A percentile compares a stretch with the other conserved stretches of the same genome.
phyloP scores from a whole-genome alignment of 2,888 invertebrate species.

The Polyploca ridens region DNA sequence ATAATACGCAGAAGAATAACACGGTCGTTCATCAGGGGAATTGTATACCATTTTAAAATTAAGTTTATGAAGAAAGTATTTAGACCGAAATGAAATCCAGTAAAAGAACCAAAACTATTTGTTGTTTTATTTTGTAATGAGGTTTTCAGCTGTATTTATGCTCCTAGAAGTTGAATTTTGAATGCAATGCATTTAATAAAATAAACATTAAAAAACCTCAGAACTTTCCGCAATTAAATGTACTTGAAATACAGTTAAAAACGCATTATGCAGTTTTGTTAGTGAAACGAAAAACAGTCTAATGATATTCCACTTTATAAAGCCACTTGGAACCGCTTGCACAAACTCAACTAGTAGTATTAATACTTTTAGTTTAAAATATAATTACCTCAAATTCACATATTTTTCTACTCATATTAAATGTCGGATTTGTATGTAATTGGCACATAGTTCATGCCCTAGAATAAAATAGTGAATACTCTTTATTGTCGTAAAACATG shows the following conservation, averaged over 20 bases:
- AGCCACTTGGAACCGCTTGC: background rate
- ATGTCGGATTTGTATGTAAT: no score
- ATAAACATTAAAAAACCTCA: conserved; percentile 26
- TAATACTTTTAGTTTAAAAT: background rate
- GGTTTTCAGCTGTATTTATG: no score
- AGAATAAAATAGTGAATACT: no score
- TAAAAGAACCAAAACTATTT: conserved; percentile 21
- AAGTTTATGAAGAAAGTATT: background rate
- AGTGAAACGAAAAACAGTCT: conserved; percentile 21
- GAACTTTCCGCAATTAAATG: conserved; percentile 30
- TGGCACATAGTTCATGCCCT: no score
- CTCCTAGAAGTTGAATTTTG: no score
- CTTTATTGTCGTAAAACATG: no score
- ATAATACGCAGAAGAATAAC: conserved; percentile 23
- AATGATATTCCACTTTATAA: conserved; percentile 19
- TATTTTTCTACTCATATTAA: background rate
- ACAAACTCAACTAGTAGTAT: background rate
- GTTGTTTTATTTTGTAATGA: no score
- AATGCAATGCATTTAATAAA: conserved; percentile 16
- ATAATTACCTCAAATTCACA: background rate
- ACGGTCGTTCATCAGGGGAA: conserved; percentile 56
- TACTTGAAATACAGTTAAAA: conserved; percentile 20
- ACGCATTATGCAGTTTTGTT: conserved; percentile 29
- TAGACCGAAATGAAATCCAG: conserved; percentile 15
- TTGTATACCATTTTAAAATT: conserved; percentile 56